Percentiles rank a stretch among this genome's conserved stretches.
phyloP scores from a whole-genome alignment of 2,113 vertebrate species.

The Addax nasomaculatus region DNA sequence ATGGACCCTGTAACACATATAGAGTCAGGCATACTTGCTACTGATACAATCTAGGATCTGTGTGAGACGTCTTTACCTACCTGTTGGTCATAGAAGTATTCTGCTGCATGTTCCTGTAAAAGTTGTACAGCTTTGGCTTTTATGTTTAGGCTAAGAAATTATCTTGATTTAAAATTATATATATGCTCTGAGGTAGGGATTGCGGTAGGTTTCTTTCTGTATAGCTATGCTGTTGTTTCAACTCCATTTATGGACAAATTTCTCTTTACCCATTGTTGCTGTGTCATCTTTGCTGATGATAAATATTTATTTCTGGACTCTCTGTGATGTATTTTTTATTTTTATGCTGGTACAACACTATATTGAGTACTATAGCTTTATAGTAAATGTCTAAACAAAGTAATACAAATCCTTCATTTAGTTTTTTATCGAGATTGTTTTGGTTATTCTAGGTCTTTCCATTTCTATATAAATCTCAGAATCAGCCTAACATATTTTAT shows the following conservation, averaged over 20 bases:
- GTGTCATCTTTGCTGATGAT: background rate
- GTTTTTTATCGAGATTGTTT: background rate
- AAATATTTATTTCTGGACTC: background rate
- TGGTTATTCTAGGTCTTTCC: background rate
- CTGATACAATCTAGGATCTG: background rate
- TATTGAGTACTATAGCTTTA: background rate
- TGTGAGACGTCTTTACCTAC: background rate
- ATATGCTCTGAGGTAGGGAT: background rate
- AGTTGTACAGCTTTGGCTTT: background rate
- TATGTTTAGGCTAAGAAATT: background rate
- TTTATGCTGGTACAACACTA: background rate
- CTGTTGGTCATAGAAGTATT: background rate
- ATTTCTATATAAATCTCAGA: background rate
- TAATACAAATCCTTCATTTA: background rate
- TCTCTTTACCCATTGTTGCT: background rate
- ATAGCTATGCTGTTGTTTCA: background rate
- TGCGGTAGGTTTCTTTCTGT: background rate
- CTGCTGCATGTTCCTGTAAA: background rate
- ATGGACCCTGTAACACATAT: background rate
- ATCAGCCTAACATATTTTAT: background rate
- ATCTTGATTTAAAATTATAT: background rate
- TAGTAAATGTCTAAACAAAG: background rate
- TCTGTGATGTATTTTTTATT: background rate
- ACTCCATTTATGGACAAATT: background rate
- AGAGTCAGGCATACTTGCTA: background rate